Percentiles rank a stretch among this genome's conserved stretches.
phyloP scores from a whole-genome alignment of 2,113 vertebrate genomes.

The Calyptommatus sinebrachiatus region DNA sequence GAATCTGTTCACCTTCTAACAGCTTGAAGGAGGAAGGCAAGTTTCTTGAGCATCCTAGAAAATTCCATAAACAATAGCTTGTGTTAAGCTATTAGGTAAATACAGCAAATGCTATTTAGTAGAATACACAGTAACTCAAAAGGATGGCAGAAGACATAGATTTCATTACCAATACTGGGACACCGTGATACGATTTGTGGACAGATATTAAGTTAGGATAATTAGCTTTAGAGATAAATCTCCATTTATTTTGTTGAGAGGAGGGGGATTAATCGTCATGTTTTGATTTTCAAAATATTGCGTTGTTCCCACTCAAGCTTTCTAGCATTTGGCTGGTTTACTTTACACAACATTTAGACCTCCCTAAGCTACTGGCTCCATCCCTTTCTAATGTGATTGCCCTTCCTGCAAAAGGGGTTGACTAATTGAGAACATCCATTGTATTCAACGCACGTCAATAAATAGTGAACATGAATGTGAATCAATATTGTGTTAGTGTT shows the following conservation, averaged over 20 bases:
- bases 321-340: constrained; percentile 71
- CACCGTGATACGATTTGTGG: constrained; percentile 50
- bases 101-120: constrained; percentile 46
- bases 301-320: constrained; percentile 64
- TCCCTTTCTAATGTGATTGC: constrained; percentile 67
- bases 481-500: constrained; percentile 81
- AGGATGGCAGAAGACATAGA: constrained; percentile 45
- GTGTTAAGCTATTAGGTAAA: constrained; percentile 42
- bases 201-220: constrained; percentile 59
- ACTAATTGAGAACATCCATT: constrained; percentile 75
- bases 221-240: constrained; percentile 75
- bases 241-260: constrained; percentile 53
- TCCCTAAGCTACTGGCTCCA: constrained; percentile 72
- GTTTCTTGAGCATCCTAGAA: neutral
- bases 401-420: constrained; percentile 59
- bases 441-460: constrained; percentile 78
- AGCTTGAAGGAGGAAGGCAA: constrained; percentile 39
- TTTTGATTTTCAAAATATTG: constrained; percentile 62
- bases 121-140: constrained; percentile 57
- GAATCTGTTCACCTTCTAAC: constrained; percentile 27
- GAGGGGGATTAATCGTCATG: neutral
- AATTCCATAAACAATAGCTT: constrained; percentile 39
- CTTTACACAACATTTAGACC: constrained; percentile 79
- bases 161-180: constrained; percentile 64
- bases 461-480: constrained; percentile 77